Percentiles rank a stretch among this genome's conserved stretches.
phyloP scores from a whole-genome alignment of 2,888 invertebrate species.

The Tetranychus piercei region DNA sequence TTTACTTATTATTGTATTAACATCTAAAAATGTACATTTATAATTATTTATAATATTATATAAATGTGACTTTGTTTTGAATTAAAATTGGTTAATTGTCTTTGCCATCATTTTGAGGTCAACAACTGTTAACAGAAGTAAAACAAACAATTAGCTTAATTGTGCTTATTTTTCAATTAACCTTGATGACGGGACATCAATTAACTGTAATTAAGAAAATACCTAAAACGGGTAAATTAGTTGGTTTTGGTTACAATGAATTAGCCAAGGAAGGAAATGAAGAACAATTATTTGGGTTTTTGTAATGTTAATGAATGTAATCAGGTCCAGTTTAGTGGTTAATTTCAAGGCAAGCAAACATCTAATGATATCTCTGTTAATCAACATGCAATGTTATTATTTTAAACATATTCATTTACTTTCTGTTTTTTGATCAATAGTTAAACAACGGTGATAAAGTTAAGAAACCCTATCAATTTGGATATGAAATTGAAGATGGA shows the following conservation, averaged over 20 bases:
- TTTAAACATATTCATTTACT: background rate
- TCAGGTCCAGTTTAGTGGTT: too few species aligned
- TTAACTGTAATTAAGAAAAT: background rate
- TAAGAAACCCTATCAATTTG: constrained; percentile 12
- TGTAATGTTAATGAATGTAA: too few species aligned
- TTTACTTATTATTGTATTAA: too few species aligned
- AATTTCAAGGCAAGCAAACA: too few species aligned
- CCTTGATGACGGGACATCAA: background rate
- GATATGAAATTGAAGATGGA: constrained; percentile 13
- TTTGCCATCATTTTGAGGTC: too few species aligned
- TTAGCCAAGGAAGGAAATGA: background rate
- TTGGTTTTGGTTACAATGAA: background rate
- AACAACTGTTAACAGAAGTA: background rate
- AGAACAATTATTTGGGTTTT: too few species aligned
- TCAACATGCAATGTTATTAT: background rate
- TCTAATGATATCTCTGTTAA: too few species aligned
- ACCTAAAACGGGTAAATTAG: too few species aligned
- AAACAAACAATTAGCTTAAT: background rate
- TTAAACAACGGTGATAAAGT: background rate
- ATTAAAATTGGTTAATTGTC: too few species aligned
- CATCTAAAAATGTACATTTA: too few species aligned
- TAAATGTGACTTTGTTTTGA: too few species aligned
- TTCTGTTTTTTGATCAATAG: background rate
- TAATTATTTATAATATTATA: too few species aligned
- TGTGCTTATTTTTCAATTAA: background rate